A percentile compares a stretch with the other conserved stretches of the same genome.
Conservation (phyloP, 2,888 invertebrate species). For the Campopleginae sp. region DNA sequence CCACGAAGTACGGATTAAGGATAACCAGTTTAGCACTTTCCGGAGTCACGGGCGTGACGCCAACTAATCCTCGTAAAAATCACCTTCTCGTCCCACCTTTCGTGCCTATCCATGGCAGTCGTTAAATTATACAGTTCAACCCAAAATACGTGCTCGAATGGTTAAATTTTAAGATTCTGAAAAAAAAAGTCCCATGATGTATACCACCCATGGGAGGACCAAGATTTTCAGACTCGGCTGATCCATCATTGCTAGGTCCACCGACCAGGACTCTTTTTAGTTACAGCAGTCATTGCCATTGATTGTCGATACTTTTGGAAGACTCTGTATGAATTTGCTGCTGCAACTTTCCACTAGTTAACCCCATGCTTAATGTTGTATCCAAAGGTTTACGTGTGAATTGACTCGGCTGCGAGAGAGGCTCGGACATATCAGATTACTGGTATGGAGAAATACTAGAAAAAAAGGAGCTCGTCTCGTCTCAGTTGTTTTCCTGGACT, state of each 20-base stretch:
- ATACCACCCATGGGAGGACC: not conserved
- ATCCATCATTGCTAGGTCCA: not conserved
- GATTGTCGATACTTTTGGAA: not conserved
- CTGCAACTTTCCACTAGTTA: slow-evolving; percentile 48
- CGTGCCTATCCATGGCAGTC: slow-evolving; percentile 34
- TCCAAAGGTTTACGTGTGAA: slow-evolving; percentile 34
- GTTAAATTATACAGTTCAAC: slow-evolving; percentile 10
- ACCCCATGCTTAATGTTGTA: slow-evolving; percentile 41
- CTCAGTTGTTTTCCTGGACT: slow-evolving; percentile 32
- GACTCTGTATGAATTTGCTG: slow-evolving; percentile 1
- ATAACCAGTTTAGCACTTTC: slow-evolving; percentile 56
- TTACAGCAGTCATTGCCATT: not conserved
- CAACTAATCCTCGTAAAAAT: slow-evolving; percentile 54
- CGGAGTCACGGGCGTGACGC: slow-evolving; percentile 47
- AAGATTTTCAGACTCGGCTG: not conserved
- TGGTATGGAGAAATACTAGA: slow-evolving; percentile 31
- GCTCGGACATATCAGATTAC: slow-evolving; percentile 54
- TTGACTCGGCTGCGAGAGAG: slow-evolving; percentile 27
- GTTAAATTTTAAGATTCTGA: not conserved
- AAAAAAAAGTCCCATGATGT: not conserved
- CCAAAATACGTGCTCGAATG: not conserved
- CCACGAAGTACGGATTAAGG: slow-evolving; percentile 48
- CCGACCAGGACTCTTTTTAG: not conserved
- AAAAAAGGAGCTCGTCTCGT: slow-evolving; percentile 29
- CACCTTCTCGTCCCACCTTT: slow-evolving; percentile 1